phyloP scores from a whole-genome alignment of 2,113 vertebrate genomes.

The Ctenomys sociabilis region DNA sequence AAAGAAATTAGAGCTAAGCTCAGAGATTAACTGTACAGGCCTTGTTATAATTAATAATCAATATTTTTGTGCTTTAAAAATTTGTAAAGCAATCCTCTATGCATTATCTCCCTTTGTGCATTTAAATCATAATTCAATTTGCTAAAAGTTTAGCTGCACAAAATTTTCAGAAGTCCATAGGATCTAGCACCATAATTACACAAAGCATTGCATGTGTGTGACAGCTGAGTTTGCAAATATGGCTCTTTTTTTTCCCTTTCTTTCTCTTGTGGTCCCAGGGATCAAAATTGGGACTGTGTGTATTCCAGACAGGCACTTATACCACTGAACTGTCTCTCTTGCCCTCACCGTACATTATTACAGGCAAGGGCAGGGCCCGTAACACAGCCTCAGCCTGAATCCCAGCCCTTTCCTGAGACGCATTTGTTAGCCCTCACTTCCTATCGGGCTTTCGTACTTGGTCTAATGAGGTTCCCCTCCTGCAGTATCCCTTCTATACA shows the following conservation, averaged over 20 bases:
- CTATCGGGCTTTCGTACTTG: neutral
- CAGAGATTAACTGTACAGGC: neutral
- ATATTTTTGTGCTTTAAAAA: neutral
- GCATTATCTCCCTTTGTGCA: neutral
- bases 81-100: neutral
- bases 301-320: no score
- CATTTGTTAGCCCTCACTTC: neutral
- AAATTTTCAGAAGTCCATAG: neutral
- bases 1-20: neutral
- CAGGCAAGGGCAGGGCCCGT: neutral
- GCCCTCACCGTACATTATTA: no score
- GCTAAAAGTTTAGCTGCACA: neutral
- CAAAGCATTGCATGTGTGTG: rapidly evolving
- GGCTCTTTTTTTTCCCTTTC: neutral
- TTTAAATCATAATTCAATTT: neutral
- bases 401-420: neutral
- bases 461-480: neutral
- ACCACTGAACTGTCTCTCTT: no score
- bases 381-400: neutral
- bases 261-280: no score
- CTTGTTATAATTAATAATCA: neutral
- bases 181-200: neutral
- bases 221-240: neutral
- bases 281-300: no score
- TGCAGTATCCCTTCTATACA: constrained; percentile 20